Evolutionary conservation across 2,888 invertebrate genomes (phyloP).

Genomic region (Drosophila siamana): DNA sequence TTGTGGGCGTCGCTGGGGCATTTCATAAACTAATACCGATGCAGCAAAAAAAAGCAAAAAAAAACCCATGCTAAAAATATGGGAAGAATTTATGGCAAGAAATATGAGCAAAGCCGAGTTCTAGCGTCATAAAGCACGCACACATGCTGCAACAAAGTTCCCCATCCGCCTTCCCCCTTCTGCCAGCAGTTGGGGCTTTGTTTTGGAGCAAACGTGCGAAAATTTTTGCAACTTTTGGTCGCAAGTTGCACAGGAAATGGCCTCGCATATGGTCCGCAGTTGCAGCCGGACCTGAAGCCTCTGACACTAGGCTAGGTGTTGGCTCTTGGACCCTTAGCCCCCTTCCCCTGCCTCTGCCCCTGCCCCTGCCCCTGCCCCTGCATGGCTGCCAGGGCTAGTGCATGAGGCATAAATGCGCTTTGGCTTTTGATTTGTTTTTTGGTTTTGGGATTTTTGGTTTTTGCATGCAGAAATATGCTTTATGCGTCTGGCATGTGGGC

Average conservation of each 20-base stretch:
- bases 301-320: slow-evolving; percentile 51
- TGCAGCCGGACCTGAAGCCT: slow-evolving; percentile 17
- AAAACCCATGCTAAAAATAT: slow-evolving; percentile 23
- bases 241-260: slow-evolving; percentile 75
- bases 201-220: slow-evolving; percentile 74
- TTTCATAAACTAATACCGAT: slow-evolving; percentile 63
- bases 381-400: too few species aligned
- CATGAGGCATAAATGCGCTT: too few species aligned
- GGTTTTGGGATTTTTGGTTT: slow-evolving; percentile 42
- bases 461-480: slow-evolving; percentile 76
- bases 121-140: slow-evolving; percentile 58
- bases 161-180: neutral
- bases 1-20: slow-evolving; percentile 36
- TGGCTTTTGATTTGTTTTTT: slow-evolving; percentile 69
- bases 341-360: too few species aligned
- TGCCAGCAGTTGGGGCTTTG: slow-evolving; percentile 51
- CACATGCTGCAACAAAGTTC: slow-evolving; percentile 43
- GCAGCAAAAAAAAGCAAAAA: slow-evolving; percentile 9
- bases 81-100: slow-evolving; percentile 71
- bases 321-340: too few species aligned
- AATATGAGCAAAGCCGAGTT: slow-evolving; percentile 58
- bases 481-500: slow-evolving; percentile 70
- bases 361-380: neutral
- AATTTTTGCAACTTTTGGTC: slow-evolving; percentile 78
- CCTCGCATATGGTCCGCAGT: slow-evolving; percentile 57